Evolutionary conservation across 2,888 invertebrate genomes (phyloP), one percentile per base, ranked within the genome.

Genomic region (Steromphala cineraria): DNA sequence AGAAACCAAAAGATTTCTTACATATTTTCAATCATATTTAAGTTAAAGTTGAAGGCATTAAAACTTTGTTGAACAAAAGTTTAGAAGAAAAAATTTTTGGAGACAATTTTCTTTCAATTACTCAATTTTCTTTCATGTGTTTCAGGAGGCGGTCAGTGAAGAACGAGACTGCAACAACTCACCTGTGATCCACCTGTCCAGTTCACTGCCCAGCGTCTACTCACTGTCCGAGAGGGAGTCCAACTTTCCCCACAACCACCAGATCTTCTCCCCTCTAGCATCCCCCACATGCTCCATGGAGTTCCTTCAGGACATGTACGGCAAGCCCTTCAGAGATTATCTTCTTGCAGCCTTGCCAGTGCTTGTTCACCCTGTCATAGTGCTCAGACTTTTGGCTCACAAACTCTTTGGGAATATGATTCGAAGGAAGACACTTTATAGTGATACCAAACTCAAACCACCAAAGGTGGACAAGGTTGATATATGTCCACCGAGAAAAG

Each of bases 351-450:
- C 91, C 13, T 92, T 95, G 81, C 94, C 95, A 1, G 92, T 94
- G 85, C 93, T 95, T 13, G 93, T 95, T 77, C 94, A 94, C 89
- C 95, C 95, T 0, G 93, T 95, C 53, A 94, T 95, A 77, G 92
- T 95, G 55, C 91, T 95, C 56, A 92, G 95, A 28, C 92, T 95
- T 74, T 92, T 95, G 46, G 94, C 95, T 81, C 95, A 95, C 90
- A 94, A 95, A 81, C 92, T 95, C 82, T 94, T 95, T 80, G 94
- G 94, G 71, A 94, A 94, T 80, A 93, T 94, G 94, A 93, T 94
- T 53, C 93, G 94, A 13, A 91, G 95, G 81, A 92, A 94, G 93
- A 89, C 87, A 17, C 82, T 87, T 31, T 82, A 86, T 36, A 87
- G 87, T n/a, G 84, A 88, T 67, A 79, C 85, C 76, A 87, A 86